Evolutionary conservation across 92 coral and sea anemone genomes (phyloP).

Genomic region (Phenganax stokvisi): DNA sequence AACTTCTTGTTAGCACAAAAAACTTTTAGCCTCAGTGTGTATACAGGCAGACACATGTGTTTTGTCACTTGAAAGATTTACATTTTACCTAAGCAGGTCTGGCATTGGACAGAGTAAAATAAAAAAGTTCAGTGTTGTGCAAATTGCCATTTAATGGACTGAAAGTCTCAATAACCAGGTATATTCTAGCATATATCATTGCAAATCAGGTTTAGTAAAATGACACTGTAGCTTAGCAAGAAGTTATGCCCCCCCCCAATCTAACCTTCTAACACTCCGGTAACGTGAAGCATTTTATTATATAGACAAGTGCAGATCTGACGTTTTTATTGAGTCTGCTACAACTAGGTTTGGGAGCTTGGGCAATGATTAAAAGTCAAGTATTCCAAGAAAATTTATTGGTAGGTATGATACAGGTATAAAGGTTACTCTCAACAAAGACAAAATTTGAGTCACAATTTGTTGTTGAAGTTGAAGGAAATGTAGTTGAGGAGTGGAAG

Average conservation of each 20-base stretch:
- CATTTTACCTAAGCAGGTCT: too few relatives aligned
- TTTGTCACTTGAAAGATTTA: too few relatives aligned
- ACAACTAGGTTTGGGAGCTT: constrained; percentile 90
- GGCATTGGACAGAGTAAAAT: too few relatives aligned
- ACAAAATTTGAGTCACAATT: too few relatives aligned
- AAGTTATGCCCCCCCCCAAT: background rate
- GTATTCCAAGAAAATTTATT: constrained; percentile 71
- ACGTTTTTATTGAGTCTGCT: constrained; percentile 70
- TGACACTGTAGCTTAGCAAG: background rate
- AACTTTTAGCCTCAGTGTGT: background rate
- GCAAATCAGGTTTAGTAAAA: too few relatives aligned
- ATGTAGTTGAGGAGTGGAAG: too few relatives aligned
- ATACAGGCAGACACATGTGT: too few relatives aligned
- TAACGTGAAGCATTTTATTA: background rate
- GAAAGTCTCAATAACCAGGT: too few relatives aligned
- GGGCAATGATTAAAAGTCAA: constrained; percentile 94
- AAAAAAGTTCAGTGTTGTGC: too few relatives aligned
- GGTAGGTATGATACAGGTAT: constrained; percentile 50
- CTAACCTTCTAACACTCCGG: background rate
- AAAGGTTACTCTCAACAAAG: background rate
- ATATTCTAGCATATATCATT: too few relatives aligned
- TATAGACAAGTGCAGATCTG: constrained; percentile 72
- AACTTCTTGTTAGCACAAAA: background rate
- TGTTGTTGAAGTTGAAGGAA: too few relatives aligned
- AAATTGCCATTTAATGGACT: too few relatives aligned